phyloP scores from a whole-genome alignment of 1,140 invertebrate species.

The Cyclargus thomasi region DNA sequence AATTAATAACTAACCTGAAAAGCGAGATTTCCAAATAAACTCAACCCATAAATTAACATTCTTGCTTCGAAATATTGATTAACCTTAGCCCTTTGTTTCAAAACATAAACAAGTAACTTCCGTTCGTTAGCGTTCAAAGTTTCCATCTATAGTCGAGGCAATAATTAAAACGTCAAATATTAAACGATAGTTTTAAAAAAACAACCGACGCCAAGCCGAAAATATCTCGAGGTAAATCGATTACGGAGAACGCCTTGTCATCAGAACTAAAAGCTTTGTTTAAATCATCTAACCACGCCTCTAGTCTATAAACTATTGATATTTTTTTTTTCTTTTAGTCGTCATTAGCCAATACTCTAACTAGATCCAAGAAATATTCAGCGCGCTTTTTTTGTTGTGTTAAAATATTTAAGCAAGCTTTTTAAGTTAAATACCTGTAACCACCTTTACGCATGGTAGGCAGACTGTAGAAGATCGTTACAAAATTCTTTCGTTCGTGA shows the following conservation, averaged over 20 bases:
- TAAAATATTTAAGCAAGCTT: too few relatives aligned
- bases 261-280: slow-evolving; percentile 62
- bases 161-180: slow-evolving; percentile 26
- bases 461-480: slow-evolving; percentile 10
- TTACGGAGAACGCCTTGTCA: slow-evolving; percentile 48
- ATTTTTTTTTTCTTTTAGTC: slow-evolving; percentile 13
- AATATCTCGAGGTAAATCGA: slow-evolving; percentile 41
- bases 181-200: slow-evolving; percentile 29
- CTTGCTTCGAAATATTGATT: slow-evolving; percentile 3
- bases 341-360: background rate
- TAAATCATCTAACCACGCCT: slow-evolving; percentile 56
- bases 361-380: background rate
- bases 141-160: slow-evolving; percentile 12
- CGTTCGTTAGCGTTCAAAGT: slow-evolving; percentile 6
- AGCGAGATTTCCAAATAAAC: background rate
- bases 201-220: slow-evolving; percentile 30
- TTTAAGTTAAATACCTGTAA: background rate
- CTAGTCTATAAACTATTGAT: background rate
- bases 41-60: background rate
- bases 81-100: slow-evolving; percentile 2
- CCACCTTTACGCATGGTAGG: slow-evolving; percentile 6
- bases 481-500: background rate
- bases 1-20: background rate
- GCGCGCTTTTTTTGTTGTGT: too few relatives aligned
- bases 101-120: slow-evolving; percentile 6